Conservation (phyloP, 35 echinoderm and acorn worm species). For the Hemicentrotus pulcherrimus region DNA sequence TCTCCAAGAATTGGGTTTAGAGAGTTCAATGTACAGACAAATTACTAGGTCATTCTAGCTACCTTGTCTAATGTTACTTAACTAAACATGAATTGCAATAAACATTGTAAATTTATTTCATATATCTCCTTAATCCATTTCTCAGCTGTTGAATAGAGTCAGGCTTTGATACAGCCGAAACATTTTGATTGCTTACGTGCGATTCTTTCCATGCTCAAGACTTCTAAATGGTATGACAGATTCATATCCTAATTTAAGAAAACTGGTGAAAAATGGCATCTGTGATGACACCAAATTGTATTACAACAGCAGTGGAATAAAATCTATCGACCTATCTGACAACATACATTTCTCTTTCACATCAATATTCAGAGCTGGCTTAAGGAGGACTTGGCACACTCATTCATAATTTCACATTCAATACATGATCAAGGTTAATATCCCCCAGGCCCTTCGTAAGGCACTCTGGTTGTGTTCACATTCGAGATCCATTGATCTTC, state of each 20-base stretch:
- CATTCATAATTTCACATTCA: conserved; percentile 5
- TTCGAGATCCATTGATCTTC: neutral
- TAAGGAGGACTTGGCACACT: neutral
- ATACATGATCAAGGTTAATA: conserved; percentile 7
- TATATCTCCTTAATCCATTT: neutral
- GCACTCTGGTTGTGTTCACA: neutral
- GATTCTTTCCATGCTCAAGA: neutral
- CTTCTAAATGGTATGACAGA: neutral
- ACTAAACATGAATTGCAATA: neutral
- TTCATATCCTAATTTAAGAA: neutral
- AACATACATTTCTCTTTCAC: neutral
- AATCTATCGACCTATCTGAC: neutral
- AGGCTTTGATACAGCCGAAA: neutral
- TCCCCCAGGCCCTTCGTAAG: neutral
- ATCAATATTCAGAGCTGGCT: neutral
- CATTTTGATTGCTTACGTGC: neutral
- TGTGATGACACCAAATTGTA: neutral
- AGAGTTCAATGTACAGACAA: neutral
- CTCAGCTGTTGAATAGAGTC: neutral
- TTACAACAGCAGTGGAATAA: neutral
- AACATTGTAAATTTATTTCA: neutral
- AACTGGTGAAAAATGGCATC: neutral
- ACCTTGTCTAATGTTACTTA: neutral
- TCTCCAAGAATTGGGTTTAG: neutral
- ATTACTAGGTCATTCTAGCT: neutral